Conservation (phyloP, 2,797 vertebrate species). For the Acomys russatus region DNA sequence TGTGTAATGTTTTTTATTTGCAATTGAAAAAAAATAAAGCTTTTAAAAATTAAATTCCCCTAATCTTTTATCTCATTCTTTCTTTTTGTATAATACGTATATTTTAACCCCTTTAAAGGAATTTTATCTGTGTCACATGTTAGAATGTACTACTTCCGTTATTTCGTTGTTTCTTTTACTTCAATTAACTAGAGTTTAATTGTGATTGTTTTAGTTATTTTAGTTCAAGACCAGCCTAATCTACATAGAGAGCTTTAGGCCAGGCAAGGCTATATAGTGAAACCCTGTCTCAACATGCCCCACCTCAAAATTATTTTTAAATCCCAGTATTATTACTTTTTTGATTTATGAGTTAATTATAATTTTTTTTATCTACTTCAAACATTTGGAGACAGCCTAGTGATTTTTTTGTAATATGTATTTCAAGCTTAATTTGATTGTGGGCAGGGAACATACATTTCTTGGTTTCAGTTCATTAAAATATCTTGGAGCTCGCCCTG, state of each 20-base stretch:
- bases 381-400: not conserved
- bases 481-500: not conserved
- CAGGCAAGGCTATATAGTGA: not conserved
- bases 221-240: not conserved
- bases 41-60: not conserved
- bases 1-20: not conserved
- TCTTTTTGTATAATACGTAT: not conserved
- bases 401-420: not conserved
- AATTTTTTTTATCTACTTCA: not conserved
- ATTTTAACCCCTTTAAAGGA: not conserved
- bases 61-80: not conserved
- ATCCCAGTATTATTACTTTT: not conserved
- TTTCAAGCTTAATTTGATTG: not conserved
- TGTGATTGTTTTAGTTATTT: not conserved
- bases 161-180: not conserved
- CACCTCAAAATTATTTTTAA: not conserved
- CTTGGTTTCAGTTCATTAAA: not conserved
- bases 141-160: not conserved
- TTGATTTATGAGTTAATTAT: not conserved
- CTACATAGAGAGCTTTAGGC: not conserved
- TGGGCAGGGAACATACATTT: not conserved
- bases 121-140: not conserved
- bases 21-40: not conserved
- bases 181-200: slow-evolving; percentile 5
- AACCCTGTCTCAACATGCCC: not conserved